Evolutionary conservation across 2,888 invertebrate genomes (phyloP).

Genomic region (Digitonthophagus gazella): DNA sequence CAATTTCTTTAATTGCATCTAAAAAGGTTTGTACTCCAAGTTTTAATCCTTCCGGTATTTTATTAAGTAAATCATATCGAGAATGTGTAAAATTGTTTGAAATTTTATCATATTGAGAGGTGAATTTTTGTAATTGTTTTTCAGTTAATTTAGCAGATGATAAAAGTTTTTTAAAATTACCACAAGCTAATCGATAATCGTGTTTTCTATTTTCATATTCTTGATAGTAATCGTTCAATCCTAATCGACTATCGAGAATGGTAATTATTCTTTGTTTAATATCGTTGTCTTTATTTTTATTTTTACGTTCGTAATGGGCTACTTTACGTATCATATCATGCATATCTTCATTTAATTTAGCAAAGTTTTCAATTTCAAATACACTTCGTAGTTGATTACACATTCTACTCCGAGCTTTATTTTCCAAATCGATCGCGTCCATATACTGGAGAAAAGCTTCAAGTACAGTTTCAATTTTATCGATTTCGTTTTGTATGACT

Average conservation of each 20-base stretch:
- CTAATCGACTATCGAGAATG: background rate
- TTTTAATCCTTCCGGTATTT: constrained; percentile 6
- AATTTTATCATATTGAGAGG: background rate
- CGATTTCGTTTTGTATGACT: constrained; percentile 4
- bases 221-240: constrained; percentile 2
- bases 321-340: background rate
- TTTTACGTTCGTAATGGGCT: background rate
- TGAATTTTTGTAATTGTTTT: constrained; percentile 1
- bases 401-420: constrained; percentile 2
- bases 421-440: background rate
- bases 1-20: constrained; percentile 2
- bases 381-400: background rate
- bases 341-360: background rate
- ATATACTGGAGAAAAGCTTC: constrained; percentile 4
- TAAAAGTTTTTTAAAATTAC: constrained; percentile 2
- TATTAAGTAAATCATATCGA: constrained; percentile 4
- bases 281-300: background rate
- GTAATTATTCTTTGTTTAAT: background rate
- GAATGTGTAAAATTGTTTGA: constrained; percentile 4
- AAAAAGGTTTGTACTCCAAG: background rate
- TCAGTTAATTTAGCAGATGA: background rate
- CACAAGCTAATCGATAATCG: constrained; percentile 10
- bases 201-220: constrained; percentile 14
- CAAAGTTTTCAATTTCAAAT: constrained; percentile 7
- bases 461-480: constrained; percentile 4